These are phyloP conservation scores for Charadrius vociferus DNA, from an alignment of 2,113 vertebrate genomes.

Conservation along the genomic window DNA sequence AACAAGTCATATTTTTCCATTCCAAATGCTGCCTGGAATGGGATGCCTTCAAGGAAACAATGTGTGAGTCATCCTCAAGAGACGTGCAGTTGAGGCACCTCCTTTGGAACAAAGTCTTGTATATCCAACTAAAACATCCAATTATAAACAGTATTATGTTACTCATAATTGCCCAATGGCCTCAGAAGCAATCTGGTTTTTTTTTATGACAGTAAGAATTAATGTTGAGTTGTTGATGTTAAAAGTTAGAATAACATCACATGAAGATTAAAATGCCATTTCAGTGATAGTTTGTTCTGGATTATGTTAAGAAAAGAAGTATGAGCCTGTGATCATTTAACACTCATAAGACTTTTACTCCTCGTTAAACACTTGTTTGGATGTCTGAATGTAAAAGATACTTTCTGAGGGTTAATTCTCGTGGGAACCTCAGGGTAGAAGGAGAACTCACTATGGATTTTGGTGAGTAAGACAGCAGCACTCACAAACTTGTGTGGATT, in stretches of 20 bases:
- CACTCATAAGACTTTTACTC: background rate
- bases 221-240: background rate
- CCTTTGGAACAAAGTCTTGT: conserved; percentile 37
- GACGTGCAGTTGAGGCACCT: background rate
- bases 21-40: conserved; percentile 28
- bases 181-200: background rate
- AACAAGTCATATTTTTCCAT: conserved; percentile 13
- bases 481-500: background rate
- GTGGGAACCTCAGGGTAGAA: background rate
- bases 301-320: background rate
- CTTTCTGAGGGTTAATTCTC: background rate
- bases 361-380: background rate
- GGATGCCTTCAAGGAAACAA: conserved; percentile 25
- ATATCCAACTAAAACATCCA: background rate
- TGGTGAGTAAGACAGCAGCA: background rate
- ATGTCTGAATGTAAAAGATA: background rate
- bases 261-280: conserved; percentile 14
- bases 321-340: conserved; percentile 4
- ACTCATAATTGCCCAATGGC: background rate
- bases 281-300: conserved; percentile 10
- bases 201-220: conserved; percentile 21
- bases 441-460: background rate
- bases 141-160: conserved; percentile 19
- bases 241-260: conserved; percentile 11
- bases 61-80: conserved; percentile 49